Conservation (phyloP, 1,140 invertebrate genomes). For the Ceratina japonica region DNA sequence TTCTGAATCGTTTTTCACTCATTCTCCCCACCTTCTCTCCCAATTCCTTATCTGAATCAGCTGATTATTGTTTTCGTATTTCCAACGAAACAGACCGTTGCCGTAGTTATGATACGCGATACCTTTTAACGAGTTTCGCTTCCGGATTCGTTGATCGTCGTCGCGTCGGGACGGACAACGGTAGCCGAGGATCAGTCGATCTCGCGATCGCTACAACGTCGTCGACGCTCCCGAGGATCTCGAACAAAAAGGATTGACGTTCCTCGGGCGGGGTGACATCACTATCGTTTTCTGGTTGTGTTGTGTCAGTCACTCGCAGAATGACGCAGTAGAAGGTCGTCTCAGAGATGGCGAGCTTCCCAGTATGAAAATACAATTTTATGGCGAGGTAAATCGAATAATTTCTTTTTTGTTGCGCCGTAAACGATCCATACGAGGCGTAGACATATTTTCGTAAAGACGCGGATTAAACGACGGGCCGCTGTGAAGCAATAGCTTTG, state of each 20-base stretch:
- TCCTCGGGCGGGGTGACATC: slow-evolving; percentile 66
- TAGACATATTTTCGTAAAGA: not conserved
- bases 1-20: slow-evolving; percentile 23
- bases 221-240: slow-evolving; percentile 20
- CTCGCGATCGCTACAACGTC: not conserved
- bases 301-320: slow-evolving; percentile 72
- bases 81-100: slow-evolving; percentile 34
- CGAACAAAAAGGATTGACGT: slow-evolving; percentile 50
- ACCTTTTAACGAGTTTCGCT: slow-evolving; percentile 23
- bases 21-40: slow-evolving; percentile 31
- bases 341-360: slow-evolving; percentile 64
- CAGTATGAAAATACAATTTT: slow-evolving; percentile 68
- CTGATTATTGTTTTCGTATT: slow-evolving; percentile 74
- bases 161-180: not conserved
- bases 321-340: slow-evolving; percentile 75
- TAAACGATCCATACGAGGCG: not conserved
- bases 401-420: not conserved
- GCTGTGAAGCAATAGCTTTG: slow-evolving; percentile 9
- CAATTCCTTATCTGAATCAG: slow-evolving; percentile 62
- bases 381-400: slow-evolving; percentile 64
- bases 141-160: not conserved
- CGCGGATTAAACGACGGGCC: not conserved
- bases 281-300: slow-evolving; percentile 62
- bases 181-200: not conserved
- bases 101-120: slow-evolving; percentile 42